Base-by-base conservation (phyloP, 2,888 invertebrate genomes). In the Himalopsyche kuldschensis region DNA sequence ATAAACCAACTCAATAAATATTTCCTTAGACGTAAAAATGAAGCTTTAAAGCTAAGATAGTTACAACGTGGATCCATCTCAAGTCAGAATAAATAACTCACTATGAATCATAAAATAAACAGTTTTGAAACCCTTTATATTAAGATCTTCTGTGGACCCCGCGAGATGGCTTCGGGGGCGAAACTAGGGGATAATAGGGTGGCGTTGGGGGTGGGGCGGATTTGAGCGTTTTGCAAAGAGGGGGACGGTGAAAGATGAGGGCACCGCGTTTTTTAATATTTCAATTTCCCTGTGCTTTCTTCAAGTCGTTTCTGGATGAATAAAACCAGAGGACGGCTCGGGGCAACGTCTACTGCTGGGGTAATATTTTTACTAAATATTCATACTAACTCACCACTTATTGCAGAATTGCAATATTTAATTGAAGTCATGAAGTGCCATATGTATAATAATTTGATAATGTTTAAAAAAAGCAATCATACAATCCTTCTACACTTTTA, bases 201-300 rank as follows among this genome's bases (percentile, higher is more conserved):
- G 69, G 27, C 27, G 69, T 27, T 69, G 69, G 2, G 24, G 55
- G 69, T 69, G 69, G 69, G 69, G 27, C 11, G 69, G 27, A 69
- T 69, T 69, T 69, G 69, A 69, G 69, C 69, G 69, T 69, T 69
- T 69, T 69, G 69, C 27, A 69, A 69, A 69, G 75, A 81, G 63
- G 30, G 35, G 78, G 63, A 35, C 46, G 20, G 47, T 15, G 69
- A 27, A 69, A 27, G 69, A 69, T 69, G 69, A 80, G 63, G 76
- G 79, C 83, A 79, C 81, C 82, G 83, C 84, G 83, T 86, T 86
- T 86, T 86, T 86, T 86, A 86, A 86, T 86, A 86, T 86, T 86
- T 84, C 86, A 85, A 86, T 86, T 86, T 85, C 83, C 84, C 83
- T 84, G 80, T 85, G 84, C 86, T 84, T 84, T 83, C 80, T 82